These are phyloP conservation scores for Agonum fuliginosum DNA, from an alignment of 2,888 invertebrate species.

Conservation along the genomic window DNA sequence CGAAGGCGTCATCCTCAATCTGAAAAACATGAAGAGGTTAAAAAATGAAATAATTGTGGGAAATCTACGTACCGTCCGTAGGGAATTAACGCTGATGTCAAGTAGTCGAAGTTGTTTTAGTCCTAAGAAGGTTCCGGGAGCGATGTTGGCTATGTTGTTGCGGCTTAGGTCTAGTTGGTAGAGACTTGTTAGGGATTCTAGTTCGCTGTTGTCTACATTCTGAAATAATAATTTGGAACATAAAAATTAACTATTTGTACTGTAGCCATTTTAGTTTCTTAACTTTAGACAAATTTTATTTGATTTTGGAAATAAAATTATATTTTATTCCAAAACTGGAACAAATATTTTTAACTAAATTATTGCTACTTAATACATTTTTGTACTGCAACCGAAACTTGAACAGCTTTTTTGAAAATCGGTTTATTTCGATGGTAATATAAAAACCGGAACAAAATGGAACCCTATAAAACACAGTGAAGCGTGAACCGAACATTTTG, in stretches of 20 bases:
- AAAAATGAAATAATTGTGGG: not conserved
- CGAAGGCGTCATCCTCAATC: slow-evolving; percentile 92
- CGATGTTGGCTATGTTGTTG: slow-evolving; percentile 88
- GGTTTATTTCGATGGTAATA: too few relatives aligned
- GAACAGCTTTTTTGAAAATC: too few relatives aligned
- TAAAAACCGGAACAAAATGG: too few relatives aligned
- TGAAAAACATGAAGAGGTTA: slow-evolving; percentile 70
- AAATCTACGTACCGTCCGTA: slow-evolving; percentile 84
- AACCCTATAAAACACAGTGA: too few relatives aligned
- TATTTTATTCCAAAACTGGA: too few relatives aligned
- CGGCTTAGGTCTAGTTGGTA: slow-evolving; percentile 88
- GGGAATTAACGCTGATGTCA: slow-evolving; percentile 89
- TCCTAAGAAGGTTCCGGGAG: slow-evolving; percentile 87
- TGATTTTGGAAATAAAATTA: too few relatives aligned
- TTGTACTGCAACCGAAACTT: too few relatives aligned
- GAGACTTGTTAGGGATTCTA: slow-evolving; percentile 80
- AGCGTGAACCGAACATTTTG: too few relatives aligned
- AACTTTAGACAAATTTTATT: too few relatives aligned
- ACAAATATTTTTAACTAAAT: too few relatives aligned
- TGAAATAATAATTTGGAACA: slow-evolving; percentile 70
- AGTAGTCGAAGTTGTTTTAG: slow-evolving; percentile 82
- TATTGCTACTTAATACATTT: too few relatives aligned
- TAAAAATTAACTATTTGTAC: not conserved
- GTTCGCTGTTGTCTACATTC: slow-evolving; percentile 85
- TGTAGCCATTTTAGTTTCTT: not conserved